Conservation (phyloP, 2,888 invertebrate genomes). For the Epinotia bilunana region DNA sequence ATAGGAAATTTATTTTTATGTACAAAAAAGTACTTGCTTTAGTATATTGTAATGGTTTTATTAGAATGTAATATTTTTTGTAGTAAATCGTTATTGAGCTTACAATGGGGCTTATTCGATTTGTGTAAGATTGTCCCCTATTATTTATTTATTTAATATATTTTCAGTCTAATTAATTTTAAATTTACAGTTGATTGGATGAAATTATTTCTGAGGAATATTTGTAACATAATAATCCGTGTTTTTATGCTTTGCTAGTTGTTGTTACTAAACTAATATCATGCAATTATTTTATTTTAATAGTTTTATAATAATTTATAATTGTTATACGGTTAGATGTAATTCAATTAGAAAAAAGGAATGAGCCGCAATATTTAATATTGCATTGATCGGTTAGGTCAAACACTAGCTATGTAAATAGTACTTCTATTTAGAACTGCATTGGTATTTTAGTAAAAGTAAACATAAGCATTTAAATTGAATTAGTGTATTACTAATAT, state of each 20-base stretch:
- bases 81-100: slow-evolving; percentile 15
- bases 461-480: neutral
- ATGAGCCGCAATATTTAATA: neutral
- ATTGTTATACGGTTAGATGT: neutral
- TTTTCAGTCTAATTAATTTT: neutral
- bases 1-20: slow-evolving; percentile 44
- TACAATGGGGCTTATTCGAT: too few relatives aligned
- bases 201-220: neutral
- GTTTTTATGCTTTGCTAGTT: too few relatives aligned
- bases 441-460: neutral
- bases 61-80: slow-evolving; percentile 9
- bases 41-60: slow-evolving; percentile 42
- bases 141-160: slow-evolving; percentile 19
- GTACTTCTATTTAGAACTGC: neutral
- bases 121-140: neutral
- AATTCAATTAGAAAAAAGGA: slow-evolving; percentile 5
- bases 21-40: slow-evolving; percentile 45
- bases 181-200: neutral
- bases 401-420: neutral
- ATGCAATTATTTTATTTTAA: neutral
- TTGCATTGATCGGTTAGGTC: neutral
- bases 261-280: neutral
- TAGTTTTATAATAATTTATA: neutral
- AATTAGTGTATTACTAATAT: neutral
- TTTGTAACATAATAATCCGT: neutral